Base-by-base conservation (phyloP, 2,113 vertebrate genomes). In the Aleadryas rufinucha region DNA sequence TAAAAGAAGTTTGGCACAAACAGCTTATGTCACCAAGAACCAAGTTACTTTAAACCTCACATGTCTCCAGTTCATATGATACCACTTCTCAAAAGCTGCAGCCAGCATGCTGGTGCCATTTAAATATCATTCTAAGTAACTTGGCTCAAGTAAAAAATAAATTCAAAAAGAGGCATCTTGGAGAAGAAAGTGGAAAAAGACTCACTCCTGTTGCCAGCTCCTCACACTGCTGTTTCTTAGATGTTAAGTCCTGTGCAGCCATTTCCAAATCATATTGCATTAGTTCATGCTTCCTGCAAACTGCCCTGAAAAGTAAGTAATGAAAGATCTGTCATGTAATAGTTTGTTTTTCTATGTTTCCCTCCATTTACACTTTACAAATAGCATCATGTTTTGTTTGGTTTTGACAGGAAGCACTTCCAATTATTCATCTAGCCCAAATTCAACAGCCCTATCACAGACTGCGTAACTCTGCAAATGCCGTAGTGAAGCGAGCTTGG, bases 231-330 rank as follows among this genome's bases (percentile, higher is more conserved):
- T 99, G 99, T 93, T 99, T 99, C 97, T 99, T 99, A 45, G 98
- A 98, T 66, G 98, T 96, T 64, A 99, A 97, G 96, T 99, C 99
- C 92, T 99, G 98, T 30, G 98, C 98, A 41, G 98, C 98, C 96
- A 98, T 98, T 98, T 99, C 99, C 94, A 99, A 97, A 81, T 99
- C 99, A 93, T 98, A 99, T 84, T 99, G 99, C 96, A 98, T 98
- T 84, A 99, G 98, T 96, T 99, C 99, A 11, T 99, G 99, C 89
- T 99, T 99, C 96, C 98, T 98, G 97, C 99, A 99, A 84, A 99
- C 99, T 11, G 99, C 98, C 98, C 99, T 99, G 96, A 74, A 93
- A 94, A 87, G 72, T 37, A 95, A 94, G 61, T 13, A 94, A 89
- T 56, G 77, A 80, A 89, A 87, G 28, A 66, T 70, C 41, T 65